Conservation (phyloP, 2,888 invertebrate genomes). For the Tiliacea aurago region DNA sequence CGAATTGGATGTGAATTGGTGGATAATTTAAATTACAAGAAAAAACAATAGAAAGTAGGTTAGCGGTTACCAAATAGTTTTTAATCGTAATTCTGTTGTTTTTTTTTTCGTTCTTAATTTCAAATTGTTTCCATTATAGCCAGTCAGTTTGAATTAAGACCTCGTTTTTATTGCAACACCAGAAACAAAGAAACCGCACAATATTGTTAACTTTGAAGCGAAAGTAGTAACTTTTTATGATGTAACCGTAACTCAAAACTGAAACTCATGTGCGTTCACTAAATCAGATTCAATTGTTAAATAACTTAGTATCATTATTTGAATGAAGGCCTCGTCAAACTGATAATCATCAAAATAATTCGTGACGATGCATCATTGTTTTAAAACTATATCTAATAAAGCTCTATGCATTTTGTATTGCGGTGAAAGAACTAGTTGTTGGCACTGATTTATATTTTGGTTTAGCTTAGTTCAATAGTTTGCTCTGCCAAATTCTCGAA, state of each 20-base stretch:
- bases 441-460: slow-evolving; percentile 48
- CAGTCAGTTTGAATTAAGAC: slow-evolving; percentile 7
- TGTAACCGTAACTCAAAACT: slow-evolving; percentile 64
- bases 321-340: slow-evolving; percentile 68
- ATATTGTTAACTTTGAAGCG: slow-evolving; percentile 56
- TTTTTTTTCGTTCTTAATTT: background rate
- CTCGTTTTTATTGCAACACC: slow-evolving; percentile 13
- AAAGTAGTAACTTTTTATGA: slow-evolving; percentile 68
- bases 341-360: slow-evolving; percentile 67
- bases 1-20: background rate
- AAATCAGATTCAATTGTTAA: slow-evolving; percentile 64
- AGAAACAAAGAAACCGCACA: slow-evolving; percentile 37
- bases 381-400: slow-evolving; percentile 38
- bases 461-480: slow-evolving; percentile 22
- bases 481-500: slow-evolving; percentile 18
- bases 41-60: slow-evolving; percentile 12
- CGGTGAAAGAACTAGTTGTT: slow-evolving; percentile 61
- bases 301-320: slow-evolving; percentile 75
- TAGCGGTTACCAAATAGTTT: slow-evolving; percentile 4
- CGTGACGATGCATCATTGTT: slow-evolving; percentile 62
- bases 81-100: background rate
- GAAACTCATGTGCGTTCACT: slow-evolving; percentile 70
- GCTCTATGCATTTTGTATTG: slow-evolving; percentile 32
- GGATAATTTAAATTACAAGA: background rate
- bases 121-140: background rate